These are phyloP conservation scores for cat (Felis catus) DNA, from an alignment of 2,113 vertebrate species.

Conservation along the genomic window F.catus_Fca126_mat1.0 CM031417.1:53891001-53891500, in stretches of 20 bases:
- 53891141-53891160: background rate
- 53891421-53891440: too few species aligned
- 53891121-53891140: background rate
- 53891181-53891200: background rate
- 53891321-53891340: too few species aligned
- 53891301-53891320: too few species aligned
- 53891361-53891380: too few species aligned
- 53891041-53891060: background rate
- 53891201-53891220: background rate
- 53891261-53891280: background rate
- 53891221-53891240: background rate
- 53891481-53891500: too few species aligned
- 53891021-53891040: background rate
- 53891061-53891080: background rate
- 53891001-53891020: conserved; percentile 18
- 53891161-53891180: background rate
- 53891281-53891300: background rate
- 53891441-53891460: too few species aligned
- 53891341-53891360: too few species aligned
- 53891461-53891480: too few species aligned
- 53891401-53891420: too few species aligned
- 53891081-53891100: background rate
- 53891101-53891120: background rate
- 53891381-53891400: too few species aligned
- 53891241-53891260: background rate